Evolutionary conservation across 2,888 invertebrate genomes (phyloP), one percentile per base, ranked within the genome.

Genomic region (Brachylomia viminalis): DNA sequence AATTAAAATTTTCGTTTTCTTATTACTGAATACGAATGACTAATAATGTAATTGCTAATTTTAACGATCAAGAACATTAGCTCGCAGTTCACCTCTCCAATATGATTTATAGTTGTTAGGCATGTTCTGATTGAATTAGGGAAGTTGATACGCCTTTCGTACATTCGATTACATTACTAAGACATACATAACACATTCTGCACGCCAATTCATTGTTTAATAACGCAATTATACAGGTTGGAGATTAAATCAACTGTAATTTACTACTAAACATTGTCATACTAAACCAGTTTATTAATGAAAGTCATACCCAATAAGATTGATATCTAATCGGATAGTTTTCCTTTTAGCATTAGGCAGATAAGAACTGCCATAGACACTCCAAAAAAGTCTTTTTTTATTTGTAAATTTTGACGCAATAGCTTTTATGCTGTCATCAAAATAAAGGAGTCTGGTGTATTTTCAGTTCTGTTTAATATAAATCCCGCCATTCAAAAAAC

Each of bases 81-180:
- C n/a, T 83, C 85, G 54, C 23, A 23, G 65, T 87, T 86, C 30
- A 82, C 79, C 77, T 87, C 68, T 83, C 75, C 76, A 89, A 91
- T 90, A 85, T 94, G 94, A 95, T 95, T 95, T 95, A 95, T 94
- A 91, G 93, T 90, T 91, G 92, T 90, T 92, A 92, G 91, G 90
- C 86, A 86, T 84, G 82, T 80, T 86, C 81, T 91, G 92, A 95
- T 95, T 93, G 90, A 92, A 93, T 95, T 93, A 94, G 87, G 81
- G 77, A 85, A 87, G 85, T 91, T 89, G 92, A 91, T 92, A 93
- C 91, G 94, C 87, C 85, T 91, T 86, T 93, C 91, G 85, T 79
- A 83, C 84, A 89, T 82, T 87, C 88, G 91, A 92, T 92, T 90
- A 89, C 86, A 86, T 65, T 78, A 54, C 66, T 64, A 68, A 61